Conservation (phyloP, 2,113 vertebrate genomes). For the Pseudonaja textilis region DNA sequence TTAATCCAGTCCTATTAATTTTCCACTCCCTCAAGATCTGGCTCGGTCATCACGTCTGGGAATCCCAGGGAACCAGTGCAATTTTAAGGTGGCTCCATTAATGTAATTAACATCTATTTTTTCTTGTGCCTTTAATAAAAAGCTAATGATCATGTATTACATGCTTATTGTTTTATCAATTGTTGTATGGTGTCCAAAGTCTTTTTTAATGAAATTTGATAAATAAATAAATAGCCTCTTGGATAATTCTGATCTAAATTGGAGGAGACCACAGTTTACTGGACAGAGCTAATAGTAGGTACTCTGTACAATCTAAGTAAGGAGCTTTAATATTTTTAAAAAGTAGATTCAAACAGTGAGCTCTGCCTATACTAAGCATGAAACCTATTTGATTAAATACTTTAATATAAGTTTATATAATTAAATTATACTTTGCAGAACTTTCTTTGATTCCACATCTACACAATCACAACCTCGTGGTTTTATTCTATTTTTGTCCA, state of each 20-base stretch:
- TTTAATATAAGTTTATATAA: background rate
- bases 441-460: slow-evolving; percentile 49
- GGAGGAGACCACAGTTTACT: background rate
- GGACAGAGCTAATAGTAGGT: background rate
- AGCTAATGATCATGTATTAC: background rate
- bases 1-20: background rate
- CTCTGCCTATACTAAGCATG: background rate
- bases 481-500: slow-evolving; percentile 46
- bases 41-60: background rate
- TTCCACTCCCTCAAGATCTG: background rate
- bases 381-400: background rate
- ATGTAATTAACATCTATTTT: background rate
- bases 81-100: background rate
- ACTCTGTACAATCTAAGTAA: background rate
- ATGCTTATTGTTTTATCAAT: background rate
- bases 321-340: background rate
- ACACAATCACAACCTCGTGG: background rate
- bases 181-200: background rate
- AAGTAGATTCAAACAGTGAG: background rate
- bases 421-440: slow-evolving; percentile 44
- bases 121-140: background rate
- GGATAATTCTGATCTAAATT: slow-evolving; percentile 22
- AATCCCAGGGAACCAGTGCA: background rate
- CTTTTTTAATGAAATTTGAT: background rate
- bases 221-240: background rate